Percentiles rank a stretch among this genome's conserved stretches.
Evolutionary conservation across 2,797 vertebrate genomes (phyloP).

Genomic region (Thunnus albacares): DNA sequence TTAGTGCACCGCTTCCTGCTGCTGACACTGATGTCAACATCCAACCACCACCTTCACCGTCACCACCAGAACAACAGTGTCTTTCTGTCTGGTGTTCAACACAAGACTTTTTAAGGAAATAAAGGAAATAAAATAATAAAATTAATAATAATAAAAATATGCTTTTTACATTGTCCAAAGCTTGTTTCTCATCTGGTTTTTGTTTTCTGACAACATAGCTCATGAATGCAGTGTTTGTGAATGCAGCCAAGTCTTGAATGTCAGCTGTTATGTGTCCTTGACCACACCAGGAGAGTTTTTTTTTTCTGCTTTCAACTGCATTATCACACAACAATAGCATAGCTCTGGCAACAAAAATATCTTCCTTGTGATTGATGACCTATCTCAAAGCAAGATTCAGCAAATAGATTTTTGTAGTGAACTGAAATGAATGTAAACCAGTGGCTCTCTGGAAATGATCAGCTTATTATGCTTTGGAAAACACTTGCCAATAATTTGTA

Average conservation of each 20-base stretch:
- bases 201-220: background rate
- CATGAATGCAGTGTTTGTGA: background rate
- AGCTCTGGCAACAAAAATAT: background rate
- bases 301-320: background rate
- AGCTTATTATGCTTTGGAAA: background rate
- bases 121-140: background rate
- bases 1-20: constrained; percentile 15
- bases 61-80: background rate
- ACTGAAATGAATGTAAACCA: background rate
- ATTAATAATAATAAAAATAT: too few species aligned
- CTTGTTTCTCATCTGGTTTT: background rate
- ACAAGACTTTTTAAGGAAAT: background rate
- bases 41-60: constrained; percentile 1
- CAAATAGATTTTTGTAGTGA: background rate
- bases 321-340: background rate
- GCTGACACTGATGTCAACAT: constrained; percentile 9
- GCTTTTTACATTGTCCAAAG: background rate
- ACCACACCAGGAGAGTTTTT: constrained; percentile 1
- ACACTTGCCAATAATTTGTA: background rate
- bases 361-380: constrained; percentile 21
- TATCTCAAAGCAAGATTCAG: background rate
- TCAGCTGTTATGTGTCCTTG: constrained; percentile 34
- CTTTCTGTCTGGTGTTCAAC: background rate
- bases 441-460: background rate
- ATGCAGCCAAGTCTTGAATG: constrained; percentile 13